Percentiles rank a stretch among this genome's conserved stretches.
Evolutionary conservation across 2,113 vertebrate species (phyloP).

Genomic region (human): GRCh38 chr3:1398001-1398500

Average conservation of each 20-base stretch:
- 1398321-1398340: background rate
- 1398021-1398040: constrained; percentile 48
- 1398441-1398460: background rate
- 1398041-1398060: constrained; percentile 44
- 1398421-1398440: background rate
- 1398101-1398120: background rate
- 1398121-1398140: background rate
- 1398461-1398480: background rate
- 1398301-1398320: background rate
- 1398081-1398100: background rate
- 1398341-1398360: background rate
- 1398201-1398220: background rate
- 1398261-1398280: background rate
- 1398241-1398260: background rate
- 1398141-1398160: background rate
- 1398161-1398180: background rate
- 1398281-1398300: background rate
- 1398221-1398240: background rate
- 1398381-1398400: background rate
- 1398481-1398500: background rate
- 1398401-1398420: background rate
- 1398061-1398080: background rate
- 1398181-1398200: background rate
- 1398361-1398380: background rate
- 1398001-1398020: constrained; percentile 49